Conservation (phyloP, 2,113 vertebrate genomes). For the Piaya cayana region DNA sequence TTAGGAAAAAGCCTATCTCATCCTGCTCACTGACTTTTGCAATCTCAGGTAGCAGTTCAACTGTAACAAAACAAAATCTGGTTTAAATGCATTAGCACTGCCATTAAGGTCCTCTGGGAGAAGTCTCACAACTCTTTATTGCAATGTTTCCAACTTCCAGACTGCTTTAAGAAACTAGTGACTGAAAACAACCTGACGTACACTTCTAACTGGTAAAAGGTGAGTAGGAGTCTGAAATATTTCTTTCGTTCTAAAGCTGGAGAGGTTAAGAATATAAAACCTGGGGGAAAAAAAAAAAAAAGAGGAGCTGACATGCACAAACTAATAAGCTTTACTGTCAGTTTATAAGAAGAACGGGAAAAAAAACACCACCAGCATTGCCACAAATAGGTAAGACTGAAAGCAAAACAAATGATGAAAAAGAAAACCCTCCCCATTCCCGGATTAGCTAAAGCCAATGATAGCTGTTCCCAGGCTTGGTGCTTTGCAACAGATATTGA, state of each 20-base stretch:
- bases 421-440: neutral
- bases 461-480: neutral
- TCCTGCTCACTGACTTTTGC: neutral
- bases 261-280: constrained; percentile 26
- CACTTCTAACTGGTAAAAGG: neutral
- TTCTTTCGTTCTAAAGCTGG: neutral
- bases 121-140: neutral
- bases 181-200: neutral
- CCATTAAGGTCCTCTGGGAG: neutral
- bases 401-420: neutral
- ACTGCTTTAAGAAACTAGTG: neutral
- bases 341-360: neutral
- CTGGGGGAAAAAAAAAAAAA: neutral
- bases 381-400: neutral
- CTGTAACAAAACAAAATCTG: neutral
- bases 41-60: neutral
- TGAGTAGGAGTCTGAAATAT: neutral
- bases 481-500: neutral
- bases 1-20: neutral
- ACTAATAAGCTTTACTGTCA: neutral
- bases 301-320: neutral
- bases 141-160: neutral
- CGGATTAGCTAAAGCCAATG: neutral
- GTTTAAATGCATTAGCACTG: neutral
- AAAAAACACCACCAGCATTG: neutral